Percentiles rank a stretch among this genome's conserved stretches.
phyloP scores from a whole-genome alignment of 2,888 invertebrate genomes.

The Habrosyne pyritoides region DNA sequence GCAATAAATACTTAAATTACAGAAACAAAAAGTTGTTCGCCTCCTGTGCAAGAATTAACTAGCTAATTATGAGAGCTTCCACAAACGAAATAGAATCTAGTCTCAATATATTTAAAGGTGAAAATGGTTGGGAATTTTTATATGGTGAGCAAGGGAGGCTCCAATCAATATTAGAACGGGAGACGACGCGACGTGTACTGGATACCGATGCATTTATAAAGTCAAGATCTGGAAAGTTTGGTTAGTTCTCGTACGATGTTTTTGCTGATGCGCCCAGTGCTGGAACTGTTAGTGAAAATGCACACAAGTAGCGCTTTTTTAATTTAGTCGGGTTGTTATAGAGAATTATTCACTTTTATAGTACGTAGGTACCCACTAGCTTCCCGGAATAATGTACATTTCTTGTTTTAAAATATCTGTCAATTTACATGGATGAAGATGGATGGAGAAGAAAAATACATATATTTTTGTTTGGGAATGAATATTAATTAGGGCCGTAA shows the following conservation, averaged over 20 bases:
- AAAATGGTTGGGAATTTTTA: neutral
- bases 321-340: neutral
- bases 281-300: constrained; percentile 1
- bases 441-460: too few relatives aligned
- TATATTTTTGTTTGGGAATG: too few relatives aligned
- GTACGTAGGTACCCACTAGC: neutral
- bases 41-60: constrained; percentile 3
- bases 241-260: constrained; percentile 1
- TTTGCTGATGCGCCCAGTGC: constrained; percentile 1
- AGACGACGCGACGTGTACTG: constrained; percentile 19
- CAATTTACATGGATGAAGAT: too few relatives aligned
- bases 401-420: too few relatives aligned
- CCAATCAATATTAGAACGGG: constrained; percentile 27
- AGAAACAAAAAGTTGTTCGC: constrained; percentile 3
- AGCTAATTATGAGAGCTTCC: neutral
- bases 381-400: too few relatives aligned
- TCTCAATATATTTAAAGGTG: neutral
- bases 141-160: constrained; percentile 20
- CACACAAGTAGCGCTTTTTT: neutral
- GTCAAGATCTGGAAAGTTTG: constrained; percentile 3
- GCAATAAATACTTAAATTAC: constrained; percentile 7
- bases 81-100: neutral
- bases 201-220: constrained; percentile 17
- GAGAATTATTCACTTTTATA: neutral
- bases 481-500: too few relatives aligned